phyloP scores from a whole-genome alignment of 2,113 vertebrate species.

The Mirza zaza region DNA sequence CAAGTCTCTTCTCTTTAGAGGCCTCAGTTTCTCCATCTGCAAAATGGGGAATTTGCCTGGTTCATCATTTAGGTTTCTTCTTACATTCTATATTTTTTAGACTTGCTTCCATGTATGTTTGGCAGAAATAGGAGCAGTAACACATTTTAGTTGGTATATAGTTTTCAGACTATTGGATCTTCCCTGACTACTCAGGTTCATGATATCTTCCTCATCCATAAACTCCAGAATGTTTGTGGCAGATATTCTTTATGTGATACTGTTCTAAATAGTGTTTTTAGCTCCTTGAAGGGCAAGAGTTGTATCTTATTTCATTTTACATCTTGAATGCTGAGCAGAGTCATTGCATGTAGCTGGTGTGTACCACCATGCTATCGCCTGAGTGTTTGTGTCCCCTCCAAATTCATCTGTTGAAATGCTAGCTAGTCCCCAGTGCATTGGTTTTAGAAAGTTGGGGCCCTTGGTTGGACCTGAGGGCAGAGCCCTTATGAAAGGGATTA shows the following conservation, averaged over 20 bases:
- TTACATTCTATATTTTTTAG: neutral
- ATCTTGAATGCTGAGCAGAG: neutral
- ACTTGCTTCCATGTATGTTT: neutral
- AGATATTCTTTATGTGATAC: neutral
- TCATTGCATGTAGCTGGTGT: neutral
- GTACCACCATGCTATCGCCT: neutral
- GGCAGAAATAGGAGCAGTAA: neutral
- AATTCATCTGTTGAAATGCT: neutral
- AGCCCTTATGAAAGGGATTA: neutral
- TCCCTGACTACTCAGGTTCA: neutral
- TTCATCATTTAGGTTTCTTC: neutral
- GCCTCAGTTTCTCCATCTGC: neutral
- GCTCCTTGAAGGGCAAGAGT: neutral
- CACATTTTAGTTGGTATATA: neutral
- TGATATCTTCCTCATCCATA: neutral
- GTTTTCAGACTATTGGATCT: neutral
- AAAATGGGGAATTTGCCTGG: neutral
- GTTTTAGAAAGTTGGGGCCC: neutral
- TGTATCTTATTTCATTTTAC: neutral
- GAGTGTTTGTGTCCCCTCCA: neutral
- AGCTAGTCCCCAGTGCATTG: neutral
- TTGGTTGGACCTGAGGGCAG: neutral
- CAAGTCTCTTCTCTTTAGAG: neutral
- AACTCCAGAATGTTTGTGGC: neutral
- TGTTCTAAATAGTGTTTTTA: neutral